These are phyloP conservation scores for Baronia brevicornis DNA, from an alignment of 2,888 invertebrate genomes.

Conservation along the genomic window DNA sequence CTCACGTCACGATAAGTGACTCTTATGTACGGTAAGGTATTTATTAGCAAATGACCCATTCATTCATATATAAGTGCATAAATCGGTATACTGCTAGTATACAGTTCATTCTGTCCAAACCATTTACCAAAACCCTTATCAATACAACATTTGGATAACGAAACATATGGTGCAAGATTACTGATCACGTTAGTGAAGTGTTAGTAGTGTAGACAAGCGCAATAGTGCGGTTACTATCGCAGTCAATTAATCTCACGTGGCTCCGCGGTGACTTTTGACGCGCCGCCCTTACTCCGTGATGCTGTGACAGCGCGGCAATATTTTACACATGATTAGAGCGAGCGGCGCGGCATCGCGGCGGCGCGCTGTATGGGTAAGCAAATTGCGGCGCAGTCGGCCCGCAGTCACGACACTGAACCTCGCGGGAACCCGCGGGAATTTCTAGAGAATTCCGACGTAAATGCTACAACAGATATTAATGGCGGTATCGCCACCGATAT, in stretches of 20 bases:
- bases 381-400: slow-evolving; percentile 71
- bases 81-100: no score
- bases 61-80: no score
- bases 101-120: no score
- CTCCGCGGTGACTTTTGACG: slow-evolving; percentile 57
- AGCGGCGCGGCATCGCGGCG: no score
- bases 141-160: no score
- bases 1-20: no score
- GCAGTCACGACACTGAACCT: slow-evolving; percentile 73
- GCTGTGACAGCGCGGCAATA: slow-evolving; percentile 64
- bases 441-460: slow-evolving; percentile 70
- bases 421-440: slow-evolving; percentile 67
- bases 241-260: slow-evolving; percentile 55
- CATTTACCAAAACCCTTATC: no score
- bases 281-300: slow-evolving; percentile 55
- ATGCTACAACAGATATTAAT: slow-evolving; percentile 67
- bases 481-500: slow-evolving; percentile 48
- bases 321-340: slow-evolving; percentile 74
- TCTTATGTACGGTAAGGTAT: no score
- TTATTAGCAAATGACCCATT: no score
- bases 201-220: slow-evolving; percentile 33
- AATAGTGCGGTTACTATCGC: slow-evolving; percentile 51
- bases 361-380: slow-evolving; percentile 73
- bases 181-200: slow-evolving; percentile 22
- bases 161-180: no score